Evolutionary conservation across 2,888 invertebrate species (phyloP).

Genomic region (Mystacides longicornis): DNA sequence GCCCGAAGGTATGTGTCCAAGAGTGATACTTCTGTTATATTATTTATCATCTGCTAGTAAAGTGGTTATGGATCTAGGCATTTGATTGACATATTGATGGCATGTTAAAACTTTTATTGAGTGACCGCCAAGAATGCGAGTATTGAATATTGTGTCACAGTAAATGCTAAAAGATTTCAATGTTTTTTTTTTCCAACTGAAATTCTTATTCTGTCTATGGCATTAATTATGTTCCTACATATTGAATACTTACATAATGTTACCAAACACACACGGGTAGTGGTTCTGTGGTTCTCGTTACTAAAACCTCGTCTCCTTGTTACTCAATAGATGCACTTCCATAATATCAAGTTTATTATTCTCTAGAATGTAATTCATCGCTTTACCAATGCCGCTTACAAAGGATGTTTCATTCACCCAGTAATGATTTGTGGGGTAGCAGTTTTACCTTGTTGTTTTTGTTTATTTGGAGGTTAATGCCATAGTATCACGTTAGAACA

Average conservation of each 20-base stretch:
- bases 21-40: slow-evolving; percentile 8
- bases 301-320: background rate
- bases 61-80: slow-evolving; percentile 27
- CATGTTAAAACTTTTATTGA: slow-evolving; percentile 26
- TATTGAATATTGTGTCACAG: slow-evolving; percentile 24
- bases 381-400: background rate
- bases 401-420: background rate
- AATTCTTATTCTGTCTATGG: slow-evolving; percentile 2
- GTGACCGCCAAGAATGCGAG: slow-evolving; percentile 27
- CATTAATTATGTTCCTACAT: slow-evolving; percentile 1
- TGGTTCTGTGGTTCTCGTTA: slow-evolving; percentile 2
- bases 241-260: background rate
- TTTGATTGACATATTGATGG: slow-evolving; percentile 26
- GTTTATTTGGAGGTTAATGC: slow-evolving; percentile 1
- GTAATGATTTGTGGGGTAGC: background rate
- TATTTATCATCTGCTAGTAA: slow-evolving; percentile 22
- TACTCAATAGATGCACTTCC: background rate
- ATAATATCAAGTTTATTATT: no score
- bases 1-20: slow-evolving; percentile 69
- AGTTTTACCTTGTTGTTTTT: no score
- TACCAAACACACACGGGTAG: background rate
- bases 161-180: slow-evolving; percentile 25
- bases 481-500: background rate
- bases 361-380: background rate
- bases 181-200: slow-evolving; percentile 10